Conservation (phyloP, 2,888 invertebrate species). For the Stictocephala bisonia region DNA sequence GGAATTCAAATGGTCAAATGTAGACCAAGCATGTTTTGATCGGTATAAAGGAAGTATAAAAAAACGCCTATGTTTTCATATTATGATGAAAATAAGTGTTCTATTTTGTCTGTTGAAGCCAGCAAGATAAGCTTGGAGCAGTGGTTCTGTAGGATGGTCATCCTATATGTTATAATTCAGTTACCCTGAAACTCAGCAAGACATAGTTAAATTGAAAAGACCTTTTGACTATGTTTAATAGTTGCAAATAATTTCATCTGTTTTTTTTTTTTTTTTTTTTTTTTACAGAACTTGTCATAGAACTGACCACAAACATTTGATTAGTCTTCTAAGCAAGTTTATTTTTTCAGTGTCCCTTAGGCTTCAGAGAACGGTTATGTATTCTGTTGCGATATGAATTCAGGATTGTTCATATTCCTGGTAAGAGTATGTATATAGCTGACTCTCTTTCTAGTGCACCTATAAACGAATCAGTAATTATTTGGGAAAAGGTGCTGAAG, state of each 20-base stretch:
- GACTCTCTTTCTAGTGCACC: too few species aligned
- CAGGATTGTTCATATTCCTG: conserved; percentile 4
- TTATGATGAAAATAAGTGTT: too few species aligned
- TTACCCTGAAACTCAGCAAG: too few species aligned
- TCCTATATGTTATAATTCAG: too few species aligned
- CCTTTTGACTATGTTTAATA: conserved; percentile 57
- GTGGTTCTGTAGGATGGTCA: neutral
- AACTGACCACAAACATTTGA: conserved; percentile 55
- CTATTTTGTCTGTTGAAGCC: conserved; percentile 8
- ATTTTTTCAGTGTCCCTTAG: too few species aligned
- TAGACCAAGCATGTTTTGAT: too few species aligned
- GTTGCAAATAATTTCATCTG: conserved; percentile 55
- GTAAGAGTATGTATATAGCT: conserved; percentile 20
- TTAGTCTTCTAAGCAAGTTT: conserved; percentile 53
- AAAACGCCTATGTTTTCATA: too few species aligned
- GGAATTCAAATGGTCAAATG: too few species aligned
- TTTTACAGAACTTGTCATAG: conserved; percentile 42
- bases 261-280: conserved; percentile 53
- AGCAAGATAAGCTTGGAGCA: too few species aligned
- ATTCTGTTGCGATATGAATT: too few species aligned
- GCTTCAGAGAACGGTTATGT: neutral
- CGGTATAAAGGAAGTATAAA: too few species aligned
- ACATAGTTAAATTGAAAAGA: conserved; percentile 60
- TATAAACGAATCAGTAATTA: neutral
- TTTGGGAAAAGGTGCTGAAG: neutral